Conservation (phyloP, 64 coral and sea anemone genomes). For the Actinia equina region DNA sequence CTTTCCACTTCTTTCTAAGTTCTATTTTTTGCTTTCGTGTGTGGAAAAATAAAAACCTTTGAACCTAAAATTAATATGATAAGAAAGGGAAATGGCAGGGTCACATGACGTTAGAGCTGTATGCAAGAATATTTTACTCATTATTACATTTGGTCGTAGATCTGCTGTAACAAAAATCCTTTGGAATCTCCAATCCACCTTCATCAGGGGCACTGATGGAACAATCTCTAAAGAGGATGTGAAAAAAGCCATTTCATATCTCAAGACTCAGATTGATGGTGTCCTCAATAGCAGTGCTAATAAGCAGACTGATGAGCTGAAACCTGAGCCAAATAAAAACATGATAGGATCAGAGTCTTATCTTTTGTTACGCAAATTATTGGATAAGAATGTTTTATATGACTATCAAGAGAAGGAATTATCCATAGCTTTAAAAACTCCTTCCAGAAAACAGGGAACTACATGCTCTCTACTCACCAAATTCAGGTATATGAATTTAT, state of each 20-base stretch:
- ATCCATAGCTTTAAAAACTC: conserved; percentile 56
- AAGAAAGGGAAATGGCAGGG: no score
- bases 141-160: background rate
- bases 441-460: conserved; percentile 43
- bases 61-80: no score
- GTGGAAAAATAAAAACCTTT: no score
- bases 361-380: conserved; percentile 50
- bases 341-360: conserved; percentile 62
- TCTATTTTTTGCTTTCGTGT: no score
- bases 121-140: no score
- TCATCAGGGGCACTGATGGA: background rate
- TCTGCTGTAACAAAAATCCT: conserved; percentile 37
- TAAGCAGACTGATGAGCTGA: background rate
- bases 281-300: background rate
- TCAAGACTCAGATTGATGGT: conserved; percentile 3
- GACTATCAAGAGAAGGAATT: conserved; percentile 32
- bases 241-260: background rate
- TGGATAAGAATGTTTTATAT: conserved; percentile 58
- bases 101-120: no score
- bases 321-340: background rate
- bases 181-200: conserved; percentile 19
- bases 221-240: background rate
- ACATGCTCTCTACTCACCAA: conserved; percentile 57
- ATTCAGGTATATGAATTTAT: conserved; percentile 55
- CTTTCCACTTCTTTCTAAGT: no score